Evolutionary conservation across 2,797 vertebrate species (phyloP).

Genomic region (Myotis myotis): DNA sequence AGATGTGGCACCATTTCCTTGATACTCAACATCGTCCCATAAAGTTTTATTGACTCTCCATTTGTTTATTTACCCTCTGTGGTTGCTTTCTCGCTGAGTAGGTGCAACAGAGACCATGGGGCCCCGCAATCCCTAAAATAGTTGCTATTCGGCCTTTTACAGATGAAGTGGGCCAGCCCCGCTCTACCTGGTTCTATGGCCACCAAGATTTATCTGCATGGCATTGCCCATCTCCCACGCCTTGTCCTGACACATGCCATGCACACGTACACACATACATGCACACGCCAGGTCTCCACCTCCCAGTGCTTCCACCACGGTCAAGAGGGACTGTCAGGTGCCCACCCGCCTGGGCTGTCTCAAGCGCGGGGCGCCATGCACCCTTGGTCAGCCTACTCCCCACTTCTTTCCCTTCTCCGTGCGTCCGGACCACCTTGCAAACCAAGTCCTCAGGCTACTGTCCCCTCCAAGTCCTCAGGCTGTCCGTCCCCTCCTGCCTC

Average conservation of each 20-base stretch:
- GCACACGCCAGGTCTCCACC: too few species aligned
- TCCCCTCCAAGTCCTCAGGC: not conserved
- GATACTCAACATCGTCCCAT: not conserved
- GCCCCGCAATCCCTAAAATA: not conserved
- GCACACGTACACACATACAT: not conserved
- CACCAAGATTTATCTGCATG: not conserved
- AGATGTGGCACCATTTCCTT: not conserved
- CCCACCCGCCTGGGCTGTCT: not conserved
- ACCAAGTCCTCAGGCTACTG: not conserved
- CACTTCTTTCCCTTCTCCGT: not conserved
- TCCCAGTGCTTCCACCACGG: not conserved
- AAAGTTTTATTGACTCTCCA: not conserved
- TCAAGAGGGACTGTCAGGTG: not conserved
- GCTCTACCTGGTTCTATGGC: not conserved
- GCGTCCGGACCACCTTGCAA: not conserved
- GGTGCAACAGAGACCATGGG: not conserved
- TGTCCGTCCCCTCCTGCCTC: not conserved
- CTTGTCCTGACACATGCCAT: not conserved
- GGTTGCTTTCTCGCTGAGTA: not conserved
- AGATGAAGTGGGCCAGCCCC: not conserved
- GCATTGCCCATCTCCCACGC: rapidly evolving
- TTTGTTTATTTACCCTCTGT: not conserved
- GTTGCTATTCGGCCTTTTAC: not conserved
- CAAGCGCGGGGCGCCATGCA: not conserved
- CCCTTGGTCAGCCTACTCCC: too few species aligned